Conservation (phyloP, 2,113 vertebrate species). For the Saccopteryx leptura region DNA sequence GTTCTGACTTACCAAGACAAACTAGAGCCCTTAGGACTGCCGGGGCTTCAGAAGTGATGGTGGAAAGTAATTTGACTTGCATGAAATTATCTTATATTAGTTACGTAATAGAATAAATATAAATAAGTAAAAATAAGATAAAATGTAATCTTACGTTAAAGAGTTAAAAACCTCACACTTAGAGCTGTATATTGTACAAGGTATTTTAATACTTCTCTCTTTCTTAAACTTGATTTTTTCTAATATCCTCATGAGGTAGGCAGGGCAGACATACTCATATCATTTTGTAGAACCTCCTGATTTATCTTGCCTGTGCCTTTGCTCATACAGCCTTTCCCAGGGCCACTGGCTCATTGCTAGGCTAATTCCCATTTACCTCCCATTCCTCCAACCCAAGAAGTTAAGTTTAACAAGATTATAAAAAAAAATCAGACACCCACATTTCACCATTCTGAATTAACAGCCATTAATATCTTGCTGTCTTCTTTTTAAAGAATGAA, state of each 20-base stretch:
- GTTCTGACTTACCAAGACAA: background rate
- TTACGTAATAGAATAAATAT: background rate
- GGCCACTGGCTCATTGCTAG: background rate
- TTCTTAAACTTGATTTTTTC: background rate
- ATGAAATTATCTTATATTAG: background rate
- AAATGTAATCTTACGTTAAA: background rate
- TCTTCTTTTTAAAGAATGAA: background rate
- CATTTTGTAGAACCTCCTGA: background rate
- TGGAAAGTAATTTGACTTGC: background rate
- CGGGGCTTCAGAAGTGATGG: background rate
- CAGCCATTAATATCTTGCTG: too few relatives aligned
- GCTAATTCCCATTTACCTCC: background rate
- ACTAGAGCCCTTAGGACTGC: background rate
- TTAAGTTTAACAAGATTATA: background rate
- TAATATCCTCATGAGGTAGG: background rate
- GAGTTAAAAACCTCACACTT: background rate
- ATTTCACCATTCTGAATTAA: background rate
- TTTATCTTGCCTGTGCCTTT: background rate
- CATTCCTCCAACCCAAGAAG: background rate
- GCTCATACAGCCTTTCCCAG: background rate
- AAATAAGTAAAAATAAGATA: constrained; percentile 16
- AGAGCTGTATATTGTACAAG: background rate
- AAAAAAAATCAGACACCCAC: background rate
- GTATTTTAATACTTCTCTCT: background rate
- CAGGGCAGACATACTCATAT: rapidly evolving